Percentiles rank a stretch among this genome's conserved stretches.
These are phyloP conservation scores for Corythoichthys intestinalis DNA, from an alignment of 2,113 vertebrate species.

Conservation along the genomic window DNA sequence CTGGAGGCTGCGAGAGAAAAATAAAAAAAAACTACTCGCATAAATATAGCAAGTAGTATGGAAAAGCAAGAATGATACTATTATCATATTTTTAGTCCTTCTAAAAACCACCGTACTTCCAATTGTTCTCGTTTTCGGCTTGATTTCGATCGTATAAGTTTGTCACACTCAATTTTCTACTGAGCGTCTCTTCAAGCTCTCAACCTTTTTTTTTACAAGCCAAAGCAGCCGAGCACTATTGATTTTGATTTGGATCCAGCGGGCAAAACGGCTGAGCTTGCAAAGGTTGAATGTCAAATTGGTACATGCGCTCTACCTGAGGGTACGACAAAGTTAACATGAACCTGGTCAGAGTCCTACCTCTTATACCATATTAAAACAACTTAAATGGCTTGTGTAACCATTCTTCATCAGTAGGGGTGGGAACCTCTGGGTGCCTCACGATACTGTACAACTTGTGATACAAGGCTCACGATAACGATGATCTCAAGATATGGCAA, in stretches of 20 bases:
- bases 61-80: no score
- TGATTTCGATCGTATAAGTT: neutral
- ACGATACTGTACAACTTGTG: no score
- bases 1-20: no score
- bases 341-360: neutral
- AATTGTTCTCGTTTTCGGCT: neutral
- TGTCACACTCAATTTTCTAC: neutral
- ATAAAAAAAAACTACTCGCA: no score
- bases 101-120: neutral
- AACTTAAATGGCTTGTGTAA: neutral
- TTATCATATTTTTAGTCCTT: no score
- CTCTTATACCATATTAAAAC: neutral
- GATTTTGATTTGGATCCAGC: neutral
- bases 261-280: neutral
- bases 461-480: no score
- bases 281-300: conserved; percentile 1
- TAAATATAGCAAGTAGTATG: no score
- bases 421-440: no score
- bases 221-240: neutral
- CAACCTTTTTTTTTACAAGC: conserved; percentile 8
- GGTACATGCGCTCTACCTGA: neutral
- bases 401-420: no score
- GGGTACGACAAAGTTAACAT: neutral
- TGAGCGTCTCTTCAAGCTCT: neutral
- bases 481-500: no score